Evolutionary conservation across 2,888 invertebrate species (phyloP).

Genomic region (Mimas tiliae): DNA sequence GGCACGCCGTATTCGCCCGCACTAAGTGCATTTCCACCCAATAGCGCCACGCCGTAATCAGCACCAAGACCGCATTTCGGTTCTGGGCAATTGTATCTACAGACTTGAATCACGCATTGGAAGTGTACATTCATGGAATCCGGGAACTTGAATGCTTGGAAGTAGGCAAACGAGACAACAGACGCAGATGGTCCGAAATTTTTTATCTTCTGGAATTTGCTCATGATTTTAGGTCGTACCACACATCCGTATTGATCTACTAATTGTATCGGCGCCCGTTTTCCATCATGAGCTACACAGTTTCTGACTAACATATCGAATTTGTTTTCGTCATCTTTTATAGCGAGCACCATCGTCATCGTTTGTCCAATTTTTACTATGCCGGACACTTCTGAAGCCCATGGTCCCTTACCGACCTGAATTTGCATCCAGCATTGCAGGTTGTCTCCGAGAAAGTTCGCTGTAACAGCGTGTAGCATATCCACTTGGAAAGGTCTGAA

Average conservation of each 20-base stretch:
- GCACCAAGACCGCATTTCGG: conserved; percentile 92
- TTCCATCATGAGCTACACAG: conserved; percentile 97
- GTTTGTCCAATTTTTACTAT: conserved; percentile 98
- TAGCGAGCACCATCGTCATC: conserved; percentile 98
- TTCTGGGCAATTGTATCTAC: conserved; percentile 96
- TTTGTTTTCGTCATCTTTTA: conserved; percentile 97
- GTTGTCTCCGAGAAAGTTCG: conserved; percentile 97
- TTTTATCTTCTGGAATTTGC: conserved; percentile 97
- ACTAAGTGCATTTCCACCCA: conserved; percentile 85
- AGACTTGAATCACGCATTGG: conserved; percentile 98
- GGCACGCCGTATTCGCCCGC: conserved; percentile 87
- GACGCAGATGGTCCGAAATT: conserved; percentile 97
- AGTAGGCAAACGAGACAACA: conserved; percentile 97
- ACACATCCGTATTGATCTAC: conserved; percentile 98
- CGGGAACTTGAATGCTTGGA: conserved; percentile 98
- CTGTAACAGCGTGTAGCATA: conserved; percentile 97
- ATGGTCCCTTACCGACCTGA: conserved; percentile 97
- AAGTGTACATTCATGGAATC: conserved; percentile 99
- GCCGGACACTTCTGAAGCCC: conserved; percentile 98
- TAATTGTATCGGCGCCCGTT: conserved; percentile 95
- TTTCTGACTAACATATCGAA: conserved; percentile 98
- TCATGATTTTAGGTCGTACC: conserved; percentile 97
- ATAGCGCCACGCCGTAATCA: conserved; percentile 88
- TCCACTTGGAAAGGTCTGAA: conserved; percentile 98
- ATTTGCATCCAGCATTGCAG: conserved; percentile 99